Evolutionary conservation across 2,888 invertebrate species (phyloP).

Genomic region (Drosophila hamatofila): DNA sequence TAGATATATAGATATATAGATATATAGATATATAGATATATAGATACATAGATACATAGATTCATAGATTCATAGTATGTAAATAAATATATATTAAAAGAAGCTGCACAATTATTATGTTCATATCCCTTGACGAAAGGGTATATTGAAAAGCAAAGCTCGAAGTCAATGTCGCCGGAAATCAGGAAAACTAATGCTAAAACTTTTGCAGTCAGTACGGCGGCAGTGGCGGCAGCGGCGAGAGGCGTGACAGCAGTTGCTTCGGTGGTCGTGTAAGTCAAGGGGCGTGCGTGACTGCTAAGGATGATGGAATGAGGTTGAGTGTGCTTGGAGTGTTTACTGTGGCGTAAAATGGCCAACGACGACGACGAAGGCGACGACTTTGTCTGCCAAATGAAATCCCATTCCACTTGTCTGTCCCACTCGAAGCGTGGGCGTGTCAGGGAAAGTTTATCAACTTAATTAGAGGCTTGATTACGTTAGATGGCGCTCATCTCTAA

Average conservation of each 20-base stretch:
- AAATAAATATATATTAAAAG: too few species aligned
- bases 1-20: too few species aligned
- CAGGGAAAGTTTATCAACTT: conserved; percentile 76
- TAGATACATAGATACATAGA: too few species aligned
- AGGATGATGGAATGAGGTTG: background rate
- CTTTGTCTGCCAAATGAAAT: conserved; percentile 60
- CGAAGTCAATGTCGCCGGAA: conserved; percentile 58
- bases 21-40: too few species aligned
- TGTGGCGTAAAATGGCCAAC: conserved; percentile 72
- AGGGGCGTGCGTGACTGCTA: conserved; percentile 33
- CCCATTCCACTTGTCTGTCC: conserved; percentile 13
- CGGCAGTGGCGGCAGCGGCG: conserved; percentile 8
- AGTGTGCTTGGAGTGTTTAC: conserved; percentile 50
- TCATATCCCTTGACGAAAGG: conserved; percentile 8
- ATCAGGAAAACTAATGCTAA: conserved; percentile 74
- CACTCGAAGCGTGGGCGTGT: conserved; percentile 39
- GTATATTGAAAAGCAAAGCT: conserved; percentile 43
- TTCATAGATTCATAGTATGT: too few species aligned
- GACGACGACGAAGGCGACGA: conserved; percentile 30
- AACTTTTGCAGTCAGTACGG: conserved; percentile 52
- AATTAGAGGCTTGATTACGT: conserved; percentile 80
- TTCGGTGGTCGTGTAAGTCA: conserved; percentile 60
- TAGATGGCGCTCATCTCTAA: conserved; percentile 55
- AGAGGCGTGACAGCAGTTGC: conserved; percentile 52
- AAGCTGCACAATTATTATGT: background rate